Conservation (phyloP, 2,888 invertebrate genomes). For the Protophormia terraenovae region DNA sequence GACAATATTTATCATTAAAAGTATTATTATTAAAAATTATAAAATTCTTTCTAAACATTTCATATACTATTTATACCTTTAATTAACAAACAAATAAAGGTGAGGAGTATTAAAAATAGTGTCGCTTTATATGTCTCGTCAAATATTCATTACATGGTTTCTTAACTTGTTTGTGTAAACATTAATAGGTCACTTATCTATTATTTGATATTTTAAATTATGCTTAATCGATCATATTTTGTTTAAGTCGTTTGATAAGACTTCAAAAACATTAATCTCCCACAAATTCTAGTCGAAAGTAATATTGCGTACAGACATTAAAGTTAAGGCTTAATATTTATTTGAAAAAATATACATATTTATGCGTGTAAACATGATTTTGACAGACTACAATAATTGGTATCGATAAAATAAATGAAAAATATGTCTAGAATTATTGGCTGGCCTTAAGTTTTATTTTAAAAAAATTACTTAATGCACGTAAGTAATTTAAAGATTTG, state of each 20-base stretch:
- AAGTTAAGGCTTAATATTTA: neutral
- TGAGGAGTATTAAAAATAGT: neutral
- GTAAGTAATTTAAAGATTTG: conserved; percentile 28
- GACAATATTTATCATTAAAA: neutral
- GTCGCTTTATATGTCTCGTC: neutral
- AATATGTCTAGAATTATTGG: conserved; percentile 17
- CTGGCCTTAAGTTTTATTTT: conserved; percentile 17
- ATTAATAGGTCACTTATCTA: conserved; percentile 3
- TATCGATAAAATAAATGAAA: neutral
- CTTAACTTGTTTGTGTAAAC: neutral
- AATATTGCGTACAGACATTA: neutral
- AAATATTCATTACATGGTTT: neutral
- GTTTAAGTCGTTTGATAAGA: neutral
- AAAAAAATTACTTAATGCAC: neutral
- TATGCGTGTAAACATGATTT: neutral
- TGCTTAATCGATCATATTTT: conserved; percentile 12
- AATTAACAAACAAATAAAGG: neutral
- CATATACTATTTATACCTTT: neutral
- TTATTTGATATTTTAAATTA: neutral
- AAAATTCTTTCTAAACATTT: neutral
- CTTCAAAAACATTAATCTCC: neutral
- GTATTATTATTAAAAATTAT: neutral
- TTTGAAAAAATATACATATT: neutral
- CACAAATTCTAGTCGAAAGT: neutral
- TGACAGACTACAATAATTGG: neutral